These are phyloP conservation scores for Martes martes DNA, from an alignment of 2,113 vertebrate genomes.

Conservation along the genomic window DNA sequence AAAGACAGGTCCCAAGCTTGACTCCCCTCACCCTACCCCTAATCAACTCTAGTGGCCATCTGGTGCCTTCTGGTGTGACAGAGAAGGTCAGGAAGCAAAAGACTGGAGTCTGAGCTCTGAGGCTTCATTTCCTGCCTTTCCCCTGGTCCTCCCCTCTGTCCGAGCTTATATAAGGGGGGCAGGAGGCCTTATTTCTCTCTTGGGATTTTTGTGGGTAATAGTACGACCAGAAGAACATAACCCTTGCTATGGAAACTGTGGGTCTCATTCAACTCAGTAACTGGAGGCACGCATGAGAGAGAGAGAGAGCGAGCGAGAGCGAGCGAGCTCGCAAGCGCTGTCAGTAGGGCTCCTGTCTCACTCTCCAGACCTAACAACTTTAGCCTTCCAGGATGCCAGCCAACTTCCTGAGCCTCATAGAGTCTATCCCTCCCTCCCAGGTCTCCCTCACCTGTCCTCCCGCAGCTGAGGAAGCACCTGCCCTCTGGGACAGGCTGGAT, in stretches of 20 bases:
- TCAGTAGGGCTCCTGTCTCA: neutral
- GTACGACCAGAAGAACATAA: neutral
- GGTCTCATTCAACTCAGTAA: neutral
- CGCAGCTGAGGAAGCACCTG: neutral
- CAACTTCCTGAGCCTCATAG: neutral
- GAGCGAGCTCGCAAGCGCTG: too few relatives aligned
- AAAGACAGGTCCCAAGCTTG: neutral
- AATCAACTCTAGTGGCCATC: neutral
- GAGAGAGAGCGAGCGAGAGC: neutral
- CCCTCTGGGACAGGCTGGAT: neutral
- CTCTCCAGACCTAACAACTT: neutral
- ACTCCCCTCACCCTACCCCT: neutral
- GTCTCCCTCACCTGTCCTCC: neutral
- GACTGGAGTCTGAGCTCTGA: neutral
- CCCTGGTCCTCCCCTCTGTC: neutral
- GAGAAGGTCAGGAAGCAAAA: neutral
- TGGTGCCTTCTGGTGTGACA: neutral
- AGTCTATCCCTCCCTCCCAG: neutral
- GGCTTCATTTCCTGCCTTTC: neutral
- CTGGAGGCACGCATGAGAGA: neutral
- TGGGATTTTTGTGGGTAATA: neutral
- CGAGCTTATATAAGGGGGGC: neutral
- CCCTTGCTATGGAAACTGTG: neutral
- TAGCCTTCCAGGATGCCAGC: neutral
- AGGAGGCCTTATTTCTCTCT: neutral